These are phyloP conservation scores for Clarias laeviceps DNA, from an alignment of 2,797 vertebrate species.

Conservation along the genomic window DNA sequence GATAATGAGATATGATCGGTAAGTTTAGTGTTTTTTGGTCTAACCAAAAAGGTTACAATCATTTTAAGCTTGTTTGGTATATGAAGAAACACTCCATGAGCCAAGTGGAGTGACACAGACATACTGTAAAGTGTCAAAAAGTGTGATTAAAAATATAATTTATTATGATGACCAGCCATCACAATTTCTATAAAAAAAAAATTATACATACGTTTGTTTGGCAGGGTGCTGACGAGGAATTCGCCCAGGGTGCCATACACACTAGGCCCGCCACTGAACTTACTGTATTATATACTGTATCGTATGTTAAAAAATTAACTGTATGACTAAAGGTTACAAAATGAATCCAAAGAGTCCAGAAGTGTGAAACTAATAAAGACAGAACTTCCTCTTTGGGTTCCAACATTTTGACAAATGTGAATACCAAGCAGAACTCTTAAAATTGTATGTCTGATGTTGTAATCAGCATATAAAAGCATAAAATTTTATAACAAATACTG, in stretches of 20 bases:
- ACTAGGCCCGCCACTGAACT: no score
- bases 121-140: no score
- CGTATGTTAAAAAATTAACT: background rate
- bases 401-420: background rate
- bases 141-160: background rate
- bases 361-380: background rate
- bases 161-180: background rate
- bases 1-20: background rate
- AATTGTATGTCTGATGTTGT: background rate
- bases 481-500: background rate
- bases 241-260: no score
- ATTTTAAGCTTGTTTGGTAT: background rate
- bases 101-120: background rate
- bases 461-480: background rate
- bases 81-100: background rate
- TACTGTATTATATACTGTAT: no score
- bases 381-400: background rate
- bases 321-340: background rate
- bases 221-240: no score
- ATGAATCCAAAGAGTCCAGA: background rate
- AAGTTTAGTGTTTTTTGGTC: background rate
- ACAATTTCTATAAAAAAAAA: no score
- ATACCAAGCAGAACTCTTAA: background rate
- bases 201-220: no score
- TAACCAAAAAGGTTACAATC: background rate